Conservation (phyloP, 2,888 invertebrate genomes). For the Galerucella pusilla region DNA sequence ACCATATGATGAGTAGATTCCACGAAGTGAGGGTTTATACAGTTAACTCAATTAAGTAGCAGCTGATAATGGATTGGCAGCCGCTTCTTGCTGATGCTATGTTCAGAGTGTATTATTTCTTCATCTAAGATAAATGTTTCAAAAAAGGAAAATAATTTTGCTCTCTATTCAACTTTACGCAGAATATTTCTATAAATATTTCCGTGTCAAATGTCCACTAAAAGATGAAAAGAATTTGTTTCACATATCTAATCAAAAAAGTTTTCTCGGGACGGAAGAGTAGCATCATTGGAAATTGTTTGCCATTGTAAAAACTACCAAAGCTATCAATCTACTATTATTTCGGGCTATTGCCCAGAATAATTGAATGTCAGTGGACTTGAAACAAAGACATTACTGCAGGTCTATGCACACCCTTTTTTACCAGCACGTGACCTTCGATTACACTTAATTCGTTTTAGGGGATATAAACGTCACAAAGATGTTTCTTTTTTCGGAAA, state of each 20-base stretch:
- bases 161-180: no score
- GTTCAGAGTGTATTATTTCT: no score
- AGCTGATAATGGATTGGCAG: no score
- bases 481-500: conserved; percentile 17
- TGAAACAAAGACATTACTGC: conserved; percentile 66
- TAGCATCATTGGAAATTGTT: not conserved
- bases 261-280: conserved; percentile 13
- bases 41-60: no score
- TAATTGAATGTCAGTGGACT: conserved; percentile 66
- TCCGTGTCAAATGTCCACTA: not conserved
- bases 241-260: conserved; percentile 9
- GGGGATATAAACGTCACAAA: conserved; percentile 39
- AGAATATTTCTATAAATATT: not conserved
- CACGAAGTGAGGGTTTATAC: no score
- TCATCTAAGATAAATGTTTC: no score
- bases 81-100: no score
- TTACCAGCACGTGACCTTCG: conserved; percentile 60
- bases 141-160: no score
- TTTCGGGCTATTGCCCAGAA: conserved; percentile 64
- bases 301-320: conserved; percentile 16
- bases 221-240: not conserved
- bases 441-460: conserved; percentile 55
- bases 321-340: conserved; percentile 63
- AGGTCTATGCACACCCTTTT: conserved; percentile 60
- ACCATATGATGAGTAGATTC: no score